Percentiles rank a stretch among this genome's conserved stretches.
phyloP scores from a whole-genome alignment of 2,113 vertebrate genomes.

The Camelus dromedarius region DNA sequence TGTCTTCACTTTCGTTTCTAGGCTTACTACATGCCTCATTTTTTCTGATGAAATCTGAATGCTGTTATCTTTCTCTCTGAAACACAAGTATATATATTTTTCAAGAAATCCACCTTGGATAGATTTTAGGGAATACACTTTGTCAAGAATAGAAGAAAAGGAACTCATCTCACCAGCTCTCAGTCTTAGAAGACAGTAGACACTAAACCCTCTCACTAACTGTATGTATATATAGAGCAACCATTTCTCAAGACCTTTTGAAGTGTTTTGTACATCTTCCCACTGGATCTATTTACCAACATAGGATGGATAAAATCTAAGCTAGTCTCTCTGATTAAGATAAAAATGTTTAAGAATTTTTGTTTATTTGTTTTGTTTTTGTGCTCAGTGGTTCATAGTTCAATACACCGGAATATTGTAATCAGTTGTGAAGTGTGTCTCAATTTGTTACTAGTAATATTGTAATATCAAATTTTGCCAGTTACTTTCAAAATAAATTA shows the following conservation, averaged over 20 bases:
- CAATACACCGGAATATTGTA: not conserved
- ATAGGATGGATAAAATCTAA: not conserved
- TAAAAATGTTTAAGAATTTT: not conserved
- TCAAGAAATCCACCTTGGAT: not conserved
- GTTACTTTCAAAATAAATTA: not conserved
- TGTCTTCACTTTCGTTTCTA: not conserved
- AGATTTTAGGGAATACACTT: conserved; percentile 30
- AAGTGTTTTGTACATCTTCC: not conserved
- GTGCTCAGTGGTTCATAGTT: not conserved
- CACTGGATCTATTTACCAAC: not conserved
- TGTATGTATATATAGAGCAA: not conserved
- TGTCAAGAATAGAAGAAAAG: not conserved
- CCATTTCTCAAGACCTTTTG: not conserved
- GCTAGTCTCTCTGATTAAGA: not conserved
- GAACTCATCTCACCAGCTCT: not conserved
- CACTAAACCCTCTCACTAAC: not conserved
- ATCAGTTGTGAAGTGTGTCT: not conserved
- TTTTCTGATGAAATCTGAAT: conserved; percentile 9
- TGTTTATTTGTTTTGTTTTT: not conserved
- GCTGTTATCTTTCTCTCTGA: not conserved
- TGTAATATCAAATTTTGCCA: not conserved
- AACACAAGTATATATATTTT: not conserved
- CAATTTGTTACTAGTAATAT: not conserved
- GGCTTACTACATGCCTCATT: not conserved
- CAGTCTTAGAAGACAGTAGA: not conserved